Base-by-base conservation (phyloP, 2,888 invertebrate species). In the Leptarthrus brevirostris region DNA sequence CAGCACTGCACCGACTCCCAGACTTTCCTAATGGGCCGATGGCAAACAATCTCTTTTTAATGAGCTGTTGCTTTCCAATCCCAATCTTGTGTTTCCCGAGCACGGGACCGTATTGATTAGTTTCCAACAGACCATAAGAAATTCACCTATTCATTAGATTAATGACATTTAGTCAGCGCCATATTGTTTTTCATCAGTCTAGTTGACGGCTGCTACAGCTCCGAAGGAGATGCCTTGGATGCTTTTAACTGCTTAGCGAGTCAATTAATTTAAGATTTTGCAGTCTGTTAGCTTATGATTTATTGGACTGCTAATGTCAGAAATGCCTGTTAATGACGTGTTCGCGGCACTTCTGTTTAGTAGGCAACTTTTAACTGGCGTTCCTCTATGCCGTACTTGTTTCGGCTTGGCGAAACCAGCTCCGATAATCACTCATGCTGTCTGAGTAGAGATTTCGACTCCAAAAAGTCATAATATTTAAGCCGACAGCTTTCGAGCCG, bases 201-300 rank as follows among this genome's bases (percentile, higher is more conserved):
- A 34, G 16, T 40, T 53, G n/a, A 14, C 40, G 44, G 34, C 49
- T 34, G 24, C n/a, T 22, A 20, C 52, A 52, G 18, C 52, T 26
- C 26, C 52, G 36, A 24, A 44, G 24, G 47, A 22, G 69, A 49
- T 52, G 52, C 52, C 20, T 52, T 18, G 69, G 14, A 40, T 30
- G 52, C 30, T 44, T 52, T 64, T 64, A 44, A 64, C 44, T 64
- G 44, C 26, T 12, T 8, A 54, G 52, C n/a, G 52, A 71, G 71
- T 71, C 71, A 56, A 71, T 71, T 71, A 71, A 71, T 71, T 44
- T 56, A 30, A 71, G 26, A 58, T 72, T 56, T 72, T 72, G 47
- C 72, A 72, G 72, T 72, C 44, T 47, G 58, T 72, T 72, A 72
- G 49, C 6, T 72, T 72, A 44, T 72, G 72, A 72, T 72, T 72